Percentiles rank a stretch among this genome's conserved stretches.
phyloP scores from a whole-genome alignment of 1,140 invertebrate species.

The Trissolcus basalis region DNA sequence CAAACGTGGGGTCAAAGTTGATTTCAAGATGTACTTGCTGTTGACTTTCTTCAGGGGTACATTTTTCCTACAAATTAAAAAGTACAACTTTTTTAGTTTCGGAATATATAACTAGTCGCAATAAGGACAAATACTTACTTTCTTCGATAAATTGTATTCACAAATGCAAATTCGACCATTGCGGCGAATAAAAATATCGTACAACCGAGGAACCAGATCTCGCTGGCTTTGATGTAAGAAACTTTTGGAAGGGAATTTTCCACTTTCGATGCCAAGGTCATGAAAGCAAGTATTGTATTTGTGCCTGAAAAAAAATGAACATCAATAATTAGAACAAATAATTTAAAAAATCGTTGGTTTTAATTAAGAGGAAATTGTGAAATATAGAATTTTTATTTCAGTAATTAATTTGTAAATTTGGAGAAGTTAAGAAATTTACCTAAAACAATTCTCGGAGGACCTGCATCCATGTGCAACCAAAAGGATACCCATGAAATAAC shows the following conservation, averaged over 20 bases:
- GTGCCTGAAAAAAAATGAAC: conserved; percentile 81
- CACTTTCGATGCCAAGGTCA: conserved; percentile 88
- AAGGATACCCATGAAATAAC: conserved; percentile 94
- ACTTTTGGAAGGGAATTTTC: conserved; percentile 90
- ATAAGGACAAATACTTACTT: conserved; percentile 83
- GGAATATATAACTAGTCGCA: no score
- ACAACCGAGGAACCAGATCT: conserved; percentile 92
- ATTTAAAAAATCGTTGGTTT: no score
- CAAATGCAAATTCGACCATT: conserved; percentile 92
- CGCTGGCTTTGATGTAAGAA: conserved; percentile 93
- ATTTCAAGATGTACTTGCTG: conserved; percentile 89
- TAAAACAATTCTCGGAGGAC: conserved; percentile 86
- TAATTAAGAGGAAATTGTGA: no score
- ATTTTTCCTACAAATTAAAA: conserved; percentile 82
- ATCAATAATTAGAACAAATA: no score
- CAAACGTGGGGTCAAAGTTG: conserved; percentile 85
- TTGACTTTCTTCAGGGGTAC: conserved; percentile 89
- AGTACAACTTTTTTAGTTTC: no score
- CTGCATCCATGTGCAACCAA: conserved; percentile 91
- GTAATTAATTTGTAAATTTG: no score
- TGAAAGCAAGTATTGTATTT: conserved; percentile 90
- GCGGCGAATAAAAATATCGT: conserved; percentile 90
- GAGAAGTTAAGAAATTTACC: conserved; percentile 73
- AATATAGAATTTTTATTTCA: conserved; percentile 8
- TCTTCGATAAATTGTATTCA: conserved; percentile 90